Percentiles rank a stretch among this genome's conserved stretches.
phyloP scores from a whole-genome alignment of 2,113 vertebrate genomes.

The Emydocephalus ijimae region DNA sequence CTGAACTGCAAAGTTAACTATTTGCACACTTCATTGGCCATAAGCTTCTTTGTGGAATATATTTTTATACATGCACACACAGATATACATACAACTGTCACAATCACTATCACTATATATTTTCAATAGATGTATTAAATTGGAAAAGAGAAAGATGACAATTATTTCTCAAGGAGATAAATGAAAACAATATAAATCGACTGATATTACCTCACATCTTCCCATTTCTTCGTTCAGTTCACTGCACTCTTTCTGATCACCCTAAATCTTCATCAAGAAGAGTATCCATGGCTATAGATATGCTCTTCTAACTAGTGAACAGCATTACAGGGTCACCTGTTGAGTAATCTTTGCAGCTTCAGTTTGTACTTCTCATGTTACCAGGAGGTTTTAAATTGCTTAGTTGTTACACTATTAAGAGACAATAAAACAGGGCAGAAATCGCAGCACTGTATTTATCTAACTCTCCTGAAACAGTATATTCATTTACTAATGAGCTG shows the following conservation, averaged over 20 bases:
- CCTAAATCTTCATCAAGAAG: background rate
- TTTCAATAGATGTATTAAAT: background rate
- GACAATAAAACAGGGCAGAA: background rate
- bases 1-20: background rate
- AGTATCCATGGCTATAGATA: background rate
- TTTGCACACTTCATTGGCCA: background rate
- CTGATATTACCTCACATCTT: background rate
- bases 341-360: constrained; percentile 19
- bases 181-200: background rate
- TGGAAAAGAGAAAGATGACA: too few relatives aligned
- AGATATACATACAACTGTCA: background rate
- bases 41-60: background rate
- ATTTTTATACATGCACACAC: background rate
- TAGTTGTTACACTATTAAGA: constrained; percentile 22
- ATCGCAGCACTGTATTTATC: background rate
- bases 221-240: background rate
- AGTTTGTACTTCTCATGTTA: constrained; percentile 18
- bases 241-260: background rate
- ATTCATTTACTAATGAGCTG: background rate
- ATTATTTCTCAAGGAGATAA: background rate
- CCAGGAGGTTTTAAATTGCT: constrained; percentile 39
- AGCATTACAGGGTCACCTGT: background rate
- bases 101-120: background rate
- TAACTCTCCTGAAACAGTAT: constrained; percentile 4
- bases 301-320: constrained; percentile 10